These are phyloP conservation scores for Rhizoglyphus robini DNA, from an alignment of 1,140 invertebrate species.

Conservation along the genomic window DNA sequence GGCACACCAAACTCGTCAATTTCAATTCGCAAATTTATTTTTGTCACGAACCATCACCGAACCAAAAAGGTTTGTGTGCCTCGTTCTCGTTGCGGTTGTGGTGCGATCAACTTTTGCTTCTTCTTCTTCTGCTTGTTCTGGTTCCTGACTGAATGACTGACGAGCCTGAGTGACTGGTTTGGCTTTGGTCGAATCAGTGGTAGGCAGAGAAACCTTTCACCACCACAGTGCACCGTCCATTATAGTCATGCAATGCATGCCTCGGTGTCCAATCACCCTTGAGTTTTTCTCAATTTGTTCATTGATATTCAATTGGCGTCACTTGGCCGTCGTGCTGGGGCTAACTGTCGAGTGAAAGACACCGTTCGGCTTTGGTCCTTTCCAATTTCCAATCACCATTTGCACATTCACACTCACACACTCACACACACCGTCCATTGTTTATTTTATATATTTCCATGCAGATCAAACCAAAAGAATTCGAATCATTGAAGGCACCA, in stretches of 20 bases:
- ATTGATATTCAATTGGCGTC: conserved; percentile 6
- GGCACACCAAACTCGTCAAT: conserved; percentile 3
- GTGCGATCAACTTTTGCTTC: too few species aligned
- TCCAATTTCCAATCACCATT: conserved; percentile 10
- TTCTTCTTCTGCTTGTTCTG: too few species aligned
- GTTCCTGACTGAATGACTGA: too few species aligned
- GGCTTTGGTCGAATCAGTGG: background rate
- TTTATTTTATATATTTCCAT: conserved; percentile 10
- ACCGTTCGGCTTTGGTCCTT: background rate
- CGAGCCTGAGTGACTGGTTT: too few species aligned
- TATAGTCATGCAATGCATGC: too few species aligned
- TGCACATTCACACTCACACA: background rate
- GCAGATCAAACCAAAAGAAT: background rate
- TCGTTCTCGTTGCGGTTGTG: too few species aligned
- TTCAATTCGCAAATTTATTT: conserved; percentile 10
- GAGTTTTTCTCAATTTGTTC: conserved; percentile 9
- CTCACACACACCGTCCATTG: background rate
- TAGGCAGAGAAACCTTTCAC: too few species aligned
- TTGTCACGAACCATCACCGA: conserved; percentile 8
- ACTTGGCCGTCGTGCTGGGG: background rate
- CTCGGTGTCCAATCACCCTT: background rate
- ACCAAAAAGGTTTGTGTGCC: background rate
- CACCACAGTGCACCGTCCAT: too few species aligned
- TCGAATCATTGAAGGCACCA: too few species aligned
- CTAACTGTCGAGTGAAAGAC: background rate